phyloP scores from a whole-genome alignment of 2,113 vertebrate genomes.

The Neoarius graeffei region DNA sequence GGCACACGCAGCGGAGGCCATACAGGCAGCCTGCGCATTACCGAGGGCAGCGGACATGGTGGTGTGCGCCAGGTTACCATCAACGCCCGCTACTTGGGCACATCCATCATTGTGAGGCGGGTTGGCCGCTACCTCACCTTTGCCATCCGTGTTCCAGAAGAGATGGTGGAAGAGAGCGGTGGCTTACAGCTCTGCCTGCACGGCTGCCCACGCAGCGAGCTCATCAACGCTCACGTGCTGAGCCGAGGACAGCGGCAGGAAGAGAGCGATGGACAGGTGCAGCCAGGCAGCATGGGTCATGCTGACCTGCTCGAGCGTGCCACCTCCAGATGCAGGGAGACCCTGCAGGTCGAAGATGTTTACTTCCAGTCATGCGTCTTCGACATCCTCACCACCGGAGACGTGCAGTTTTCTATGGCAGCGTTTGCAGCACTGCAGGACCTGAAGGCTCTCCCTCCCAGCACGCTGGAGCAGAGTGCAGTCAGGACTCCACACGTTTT shows the following conservation, averaged over 20 bases:
- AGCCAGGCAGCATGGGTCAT: conserved; percentile 61
- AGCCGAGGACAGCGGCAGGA: conserved; percentile 62
- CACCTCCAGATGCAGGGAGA: conserved; percentile 76
- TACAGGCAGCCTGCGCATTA: conserved; percentile 73
- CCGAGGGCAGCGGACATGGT: conserved; percentile 65
- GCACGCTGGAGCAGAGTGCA: conserved; percentile 75
- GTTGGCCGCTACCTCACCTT: conserved; percentile 83
- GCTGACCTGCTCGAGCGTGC: conserved; percentile 76
- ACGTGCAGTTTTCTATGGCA: conserved; percentile 80
- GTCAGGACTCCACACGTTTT: conserved; percentile 64
- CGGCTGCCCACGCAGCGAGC: conserved; percentile 79
- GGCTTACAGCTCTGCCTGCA: conserved; percentile 81
- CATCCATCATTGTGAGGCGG: conserved; percentile 77
- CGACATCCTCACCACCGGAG: conserved; percentile 81
- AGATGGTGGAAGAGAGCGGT: conserved; percentile 70
- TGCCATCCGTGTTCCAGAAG: conserved; percentile 80
- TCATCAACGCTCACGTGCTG: conserved; percentile 80
- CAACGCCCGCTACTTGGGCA: conserved; percentile 78
- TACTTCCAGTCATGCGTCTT: conserved; percentile 87
- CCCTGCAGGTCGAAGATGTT: conserved; percentile 80
- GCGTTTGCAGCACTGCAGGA: conserved; percentile 80
- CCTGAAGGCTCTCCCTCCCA: conserved; percentile 78
- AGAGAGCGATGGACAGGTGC: conserved; percentile 25
- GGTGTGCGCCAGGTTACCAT: conserved; percentile 74
- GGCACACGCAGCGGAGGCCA: conserved; percentile 74